These are phyloP conservation scores for Hydrozoanthus gracilis DNA, from an alignment of 92 coral and sea anemone species.

Conservation along the genomic window DNA sequence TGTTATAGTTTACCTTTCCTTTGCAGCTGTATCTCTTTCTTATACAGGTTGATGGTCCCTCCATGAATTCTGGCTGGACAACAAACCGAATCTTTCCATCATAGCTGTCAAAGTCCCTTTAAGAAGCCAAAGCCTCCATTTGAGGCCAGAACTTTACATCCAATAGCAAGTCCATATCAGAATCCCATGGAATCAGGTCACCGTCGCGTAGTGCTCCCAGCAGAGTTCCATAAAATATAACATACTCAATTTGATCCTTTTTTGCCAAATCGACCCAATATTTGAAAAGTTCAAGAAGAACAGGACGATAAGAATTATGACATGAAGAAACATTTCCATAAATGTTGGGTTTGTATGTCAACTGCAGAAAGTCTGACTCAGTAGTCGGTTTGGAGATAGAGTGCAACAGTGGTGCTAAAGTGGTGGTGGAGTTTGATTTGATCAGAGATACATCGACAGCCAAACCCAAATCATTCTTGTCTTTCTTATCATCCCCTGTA, in stretches of 20 bases:
- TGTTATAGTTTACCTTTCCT: slow-evolving; percentile 65
- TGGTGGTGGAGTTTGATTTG: background rate
- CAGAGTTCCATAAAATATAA: slow-evolving; percentile 74
- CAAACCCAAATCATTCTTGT: background rate
- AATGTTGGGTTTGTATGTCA: background rate
- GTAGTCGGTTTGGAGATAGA: background rate
- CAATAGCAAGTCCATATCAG: slow-evolving; percentile 79
- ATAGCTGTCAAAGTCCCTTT: slow-evolving; percentile 57
- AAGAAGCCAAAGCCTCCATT: slow-evolving; percentile 56
- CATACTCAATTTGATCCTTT: slow-evolving; percentile 74
- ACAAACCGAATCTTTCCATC: slow-evolving; percentile 81
- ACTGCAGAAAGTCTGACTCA: background rate
- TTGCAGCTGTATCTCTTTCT: slow-evolving; percentile 79
- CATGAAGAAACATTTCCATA: slow-evolving; percentile 38
- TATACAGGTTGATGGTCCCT: slow-evolving; percentile 50
- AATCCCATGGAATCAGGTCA: slow-evolving; percentile 88
- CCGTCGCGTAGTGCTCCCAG: slow-evolving; percentile 80
- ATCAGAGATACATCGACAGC: background rate
- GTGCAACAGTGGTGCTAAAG: background rate
- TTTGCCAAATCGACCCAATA: slow-evolving; percentile 73
- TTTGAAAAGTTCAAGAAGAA: slow-evolving; percentile 62
- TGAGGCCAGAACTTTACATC: slow-evolving; percentile 58
- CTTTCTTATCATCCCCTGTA: background rate
- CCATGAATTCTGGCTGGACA: slow-evolving; percentile 78
- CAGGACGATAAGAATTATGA: slow-evolving; percentile 12